Evolutionary conservation across 2,797 vertebrate genomes (phyloP).

Genomic region (Notamacropus eugenii): DNA sequence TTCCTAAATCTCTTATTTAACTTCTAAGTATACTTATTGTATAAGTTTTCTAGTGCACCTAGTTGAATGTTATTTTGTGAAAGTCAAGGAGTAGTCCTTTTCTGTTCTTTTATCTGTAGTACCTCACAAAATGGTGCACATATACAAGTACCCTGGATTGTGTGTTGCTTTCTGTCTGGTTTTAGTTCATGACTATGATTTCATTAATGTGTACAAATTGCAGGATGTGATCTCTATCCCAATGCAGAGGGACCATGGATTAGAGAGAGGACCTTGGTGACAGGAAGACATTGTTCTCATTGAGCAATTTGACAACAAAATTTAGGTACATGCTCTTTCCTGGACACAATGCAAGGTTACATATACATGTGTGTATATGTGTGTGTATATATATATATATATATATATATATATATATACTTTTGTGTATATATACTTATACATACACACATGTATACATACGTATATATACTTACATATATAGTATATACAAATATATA

Average conservation of each 20-base stretch:
- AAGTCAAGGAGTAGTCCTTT: not conserved
- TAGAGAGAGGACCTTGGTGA: not conserved
- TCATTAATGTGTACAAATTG: not conserved
- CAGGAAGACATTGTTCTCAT: not conserved
- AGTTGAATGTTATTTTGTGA: not conserved
- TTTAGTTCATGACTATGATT: not conserved
- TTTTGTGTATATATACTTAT: no score
- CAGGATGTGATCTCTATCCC: not conserved
- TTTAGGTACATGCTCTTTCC: not conserved
- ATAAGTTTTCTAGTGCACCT: not conserved
- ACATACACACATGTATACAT: no score
- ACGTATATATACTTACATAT: no score
- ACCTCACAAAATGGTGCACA: not conserved
- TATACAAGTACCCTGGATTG: not conserved
- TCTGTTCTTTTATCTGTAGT: not conserved
- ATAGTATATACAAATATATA: no score
- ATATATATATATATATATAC: no score
- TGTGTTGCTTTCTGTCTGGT: not conserved
- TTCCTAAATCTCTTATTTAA: not conserved
- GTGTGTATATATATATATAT: no score
- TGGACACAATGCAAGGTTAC: not conserved
- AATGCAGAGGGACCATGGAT: not conserved
- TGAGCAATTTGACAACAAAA: not conserved
- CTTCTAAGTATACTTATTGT: not conserved
- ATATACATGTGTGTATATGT: no score